These are phyloP conservation scores for Lagria hirta DNA, from an alignment of 2,888 invertebrate species.

Conservation along the genomic window DNA sequence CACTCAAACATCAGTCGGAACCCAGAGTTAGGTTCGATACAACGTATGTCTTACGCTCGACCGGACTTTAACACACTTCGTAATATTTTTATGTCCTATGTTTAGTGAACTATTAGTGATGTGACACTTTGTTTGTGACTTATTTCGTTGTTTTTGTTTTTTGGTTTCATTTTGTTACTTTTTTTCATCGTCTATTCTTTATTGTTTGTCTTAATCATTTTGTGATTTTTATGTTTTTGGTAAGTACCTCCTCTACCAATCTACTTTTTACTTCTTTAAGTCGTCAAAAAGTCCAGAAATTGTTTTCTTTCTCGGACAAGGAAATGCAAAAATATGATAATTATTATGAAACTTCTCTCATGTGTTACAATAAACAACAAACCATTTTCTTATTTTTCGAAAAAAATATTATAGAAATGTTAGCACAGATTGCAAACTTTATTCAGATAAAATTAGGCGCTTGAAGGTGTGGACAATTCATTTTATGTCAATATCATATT, in stretches of 20 bases:
- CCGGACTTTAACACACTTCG: constrained; percentile 17
- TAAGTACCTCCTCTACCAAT: no score
- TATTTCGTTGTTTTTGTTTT: constrained; percentile 34
- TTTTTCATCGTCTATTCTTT: constrained; percentile 5
- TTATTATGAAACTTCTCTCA: no score
- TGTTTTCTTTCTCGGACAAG: no score
- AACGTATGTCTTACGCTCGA: constrained; percentile 23
- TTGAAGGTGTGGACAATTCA: constrained; percentile 27
- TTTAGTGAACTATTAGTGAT: constrained; percentile 33
- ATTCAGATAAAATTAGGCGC: constrained; percentile 24
- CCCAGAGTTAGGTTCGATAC: constrained; percentile 37
- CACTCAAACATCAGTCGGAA: constrained; percentile 41
- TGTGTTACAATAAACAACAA: no score
- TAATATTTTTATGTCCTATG: constrained; percentile 7
- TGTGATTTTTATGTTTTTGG: constrained; percentile 19
- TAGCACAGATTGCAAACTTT: constrained; percentile 29
- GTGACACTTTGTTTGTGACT: constrained; percentile 35
- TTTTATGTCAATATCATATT: constrained; percentile 31
- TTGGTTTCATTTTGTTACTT: constrained; percentile 11
- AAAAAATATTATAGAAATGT: no score
- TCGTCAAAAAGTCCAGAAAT: no score
- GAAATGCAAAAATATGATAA: no score
- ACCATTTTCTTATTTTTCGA: no score
- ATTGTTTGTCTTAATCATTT: constrained; percentile 17
- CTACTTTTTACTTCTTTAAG: no score